These are phyloP conservation scores for Piaya cayana DNA, from an alignment of 2,113 vertebrate genomes.

Conservation along the genomic window DNA sequence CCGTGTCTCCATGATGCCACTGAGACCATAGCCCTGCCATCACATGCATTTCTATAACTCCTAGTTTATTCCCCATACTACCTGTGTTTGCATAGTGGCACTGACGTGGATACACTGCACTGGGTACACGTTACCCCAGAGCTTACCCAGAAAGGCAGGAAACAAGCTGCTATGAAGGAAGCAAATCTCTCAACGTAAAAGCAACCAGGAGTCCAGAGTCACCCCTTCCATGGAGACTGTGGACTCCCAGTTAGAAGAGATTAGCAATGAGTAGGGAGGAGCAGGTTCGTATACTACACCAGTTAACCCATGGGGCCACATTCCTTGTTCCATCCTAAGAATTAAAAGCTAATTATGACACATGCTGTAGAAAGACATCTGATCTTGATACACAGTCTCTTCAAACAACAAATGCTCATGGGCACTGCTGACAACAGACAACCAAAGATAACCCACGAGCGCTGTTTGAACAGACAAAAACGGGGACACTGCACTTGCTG, in stretches of 20 bases:
- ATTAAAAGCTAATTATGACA: not conserved
- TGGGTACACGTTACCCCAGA: not conserved
- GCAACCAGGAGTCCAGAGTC: not conserved
- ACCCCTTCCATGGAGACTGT: too few species aligned
- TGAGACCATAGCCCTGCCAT: too few species aligned
- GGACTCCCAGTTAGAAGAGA: not conserved
- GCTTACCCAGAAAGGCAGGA: not conserved
- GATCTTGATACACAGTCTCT: not conserved
- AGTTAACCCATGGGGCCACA: not conserved
- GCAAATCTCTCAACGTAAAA: not conserved
- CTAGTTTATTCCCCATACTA: too few species aligned
- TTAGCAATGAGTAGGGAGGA: not conserved
- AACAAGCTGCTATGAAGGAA: not conserved
- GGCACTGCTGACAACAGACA: not conserved
- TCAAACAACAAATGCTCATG: not conserved
- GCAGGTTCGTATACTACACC: not conserved
- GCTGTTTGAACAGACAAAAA: not conserved
- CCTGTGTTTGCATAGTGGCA: too few species aligned
- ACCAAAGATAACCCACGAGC: not conserved
- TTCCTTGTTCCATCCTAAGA: not conserved
- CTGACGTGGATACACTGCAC: too few species aligned
- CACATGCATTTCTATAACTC: too few species aligned
- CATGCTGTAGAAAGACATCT: not conserved
- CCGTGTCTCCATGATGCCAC: too few species aligned
- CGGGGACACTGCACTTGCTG: not conserved